Evolutionary conservation across 2,797 vertebrate genomes (phyloP).

Genomic region (Cyprinella venusta): DNA sequence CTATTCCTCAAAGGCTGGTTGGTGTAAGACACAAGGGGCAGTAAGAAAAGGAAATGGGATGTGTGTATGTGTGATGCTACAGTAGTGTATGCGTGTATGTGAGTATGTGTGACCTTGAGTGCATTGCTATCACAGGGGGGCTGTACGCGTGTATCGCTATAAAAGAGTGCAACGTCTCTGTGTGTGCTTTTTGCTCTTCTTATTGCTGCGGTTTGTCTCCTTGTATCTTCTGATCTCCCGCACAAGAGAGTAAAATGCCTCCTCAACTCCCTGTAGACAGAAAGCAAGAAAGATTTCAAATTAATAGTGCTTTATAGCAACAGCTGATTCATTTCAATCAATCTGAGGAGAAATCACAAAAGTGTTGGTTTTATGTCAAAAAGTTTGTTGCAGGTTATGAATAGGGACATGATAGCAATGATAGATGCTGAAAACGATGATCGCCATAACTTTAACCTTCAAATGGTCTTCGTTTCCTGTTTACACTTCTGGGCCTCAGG

Average conservation of each 20-base stretch:
- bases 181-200: conserved; percentile 86
- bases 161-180: conserved; percentile 79
- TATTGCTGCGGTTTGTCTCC: conserved; percentile 87
- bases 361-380: neutral
- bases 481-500: no score
- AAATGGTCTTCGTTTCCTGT: no score
- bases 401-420: no score
- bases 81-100: conserved; percentile 40
- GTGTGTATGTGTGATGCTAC: conserved; percentile 33
- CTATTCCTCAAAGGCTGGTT: conserved; percentile 35
- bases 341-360: neutral
- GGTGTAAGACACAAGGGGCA: neutral
- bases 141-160: conserved; percentile 67
- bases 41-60: conserved; percentile 17
- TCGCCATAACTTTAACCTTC: no score
- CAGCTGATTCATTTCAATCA: neutral
- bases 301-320: neutral
- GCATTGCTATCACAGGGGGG: conserved; percentile 38
- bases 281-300: neutral
- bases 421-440: neutral
- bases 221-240: conserved; percentile 87
- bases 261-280: conserved; percentile 82
- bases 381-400: neutral
- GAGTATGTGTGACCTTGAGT: conserved; percentile 5
- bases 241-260: conserved; percentile 88